These are phyloP conservation scores for Drosophila hamatofila DNA, from an alignment of 2,888 invertebrate species.

Conservation along the genomic window DNA sequence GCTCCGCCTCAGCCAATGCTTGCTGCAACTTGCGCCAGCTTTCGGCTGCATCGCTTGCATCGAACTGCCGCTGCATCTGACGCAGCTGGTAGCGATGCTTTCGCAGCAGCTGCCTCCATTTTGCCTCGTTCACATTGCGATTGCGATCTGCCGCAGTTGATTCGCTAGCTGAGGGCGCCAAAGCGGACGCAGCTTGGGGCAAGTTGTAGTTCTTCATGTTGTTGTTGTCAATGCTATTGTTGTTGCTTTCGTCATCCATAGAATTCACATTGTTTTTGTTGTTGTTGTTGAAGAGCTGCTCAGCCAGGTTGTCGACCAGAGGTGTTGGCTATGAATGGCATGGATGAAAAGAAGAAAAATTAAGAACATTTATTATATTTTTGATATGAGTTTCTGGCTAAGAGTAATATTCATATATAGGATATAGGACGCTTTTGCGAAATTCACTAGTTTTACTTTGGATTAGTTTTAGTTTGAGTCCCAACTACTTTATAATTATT, in stretches of 20 bases:
- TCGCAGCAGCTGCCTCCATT: constrained; percentile 62
- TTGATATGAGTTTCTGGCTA: too few species aligned
- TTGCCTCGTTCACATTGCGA: constrained; percentile 36
- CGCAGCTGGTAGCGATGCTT: constrained; percentile 55
- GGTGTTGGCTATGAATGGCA: constrained; percentile 14
- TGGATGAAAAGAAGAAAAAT: not conserved
- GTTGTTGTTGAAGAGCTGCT: constrained; percentile 47
- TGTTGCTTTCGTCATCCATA: constrained; percentile 16
- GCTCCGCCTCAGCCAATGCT: constrained; percentile 50
- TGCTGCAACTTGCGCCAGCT: constrained; percentile 65
- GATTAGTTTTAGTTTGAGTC: too few species aligned
- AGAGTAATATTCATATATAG: too few species aligned
- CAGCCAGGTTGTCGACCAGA: constrained; percentile 49
- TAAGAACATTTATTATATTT: too few species aligned
- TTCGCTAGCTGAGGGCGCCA: constrained; percentile 20
- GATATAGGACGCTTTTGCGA: too few species aligned
- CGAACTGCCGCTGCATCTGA: constrained; percentile 52
- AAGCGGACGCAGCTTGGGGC: constrained; percentile 20
- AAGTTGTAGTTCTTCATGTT: constrained; percentile 38
- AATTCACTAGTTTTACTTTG: too few species aligned
- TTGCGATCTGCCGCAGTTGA: constrained; percentile 21
- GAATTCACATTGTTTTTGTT: constrained; percentile 31
- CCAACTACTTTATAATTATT: too few species aligned
- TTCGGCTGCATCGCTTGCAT: constrained; percentile 60
- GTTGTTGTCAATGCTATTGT: constrained; percentile 25